phyloP scores from a whole-genome alignment of 1,140 invertebrate genomes.

The Drosophila murphyi region DNA sequence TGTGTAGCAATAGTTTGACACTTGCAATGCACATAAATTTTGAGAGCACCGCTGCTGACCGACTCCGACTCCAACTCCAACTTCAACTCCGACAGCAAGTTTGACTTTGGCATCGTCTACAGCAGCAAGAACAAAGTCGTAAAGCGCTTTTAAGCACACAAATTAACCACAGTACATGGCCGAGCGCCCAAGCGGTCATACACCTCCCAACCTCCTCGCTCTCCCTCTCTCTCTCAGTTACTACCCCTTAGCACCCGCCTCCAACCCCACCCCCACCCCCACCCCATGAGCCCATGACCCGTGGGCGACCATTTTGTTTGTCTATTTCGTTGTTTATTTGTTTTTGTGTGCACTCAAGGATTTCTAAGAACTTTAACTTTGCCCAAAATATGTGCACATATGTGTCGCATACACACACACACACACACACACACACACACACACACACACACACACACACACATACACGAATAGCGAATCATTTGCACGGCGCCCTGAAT shows the following conservation, averaged over 20 bases:
- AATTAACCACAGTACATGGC: slow-evolving; percentile 81
- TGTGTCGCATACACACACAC: slow-evolving; percentile 33
- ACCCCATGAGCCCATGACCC: background rate
- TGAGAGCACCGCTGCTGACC: slow-evolving; percentile 54
- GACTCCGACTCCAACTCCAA: slow-evolving; percentile 31
- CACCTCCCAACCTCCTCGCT: background rate
- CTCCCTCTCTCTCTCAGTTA: background rate
- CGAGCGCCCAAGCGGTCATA: slow-evolving; percentile 52
- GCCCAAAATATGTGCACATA: slow-evolving; percentile 65
- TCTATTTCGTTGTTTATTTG: slow-evolving; percentile 83
- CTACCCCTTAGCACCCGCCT: background rate
- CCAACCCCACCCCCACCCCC: no score
- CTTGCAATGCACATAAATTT: slow-evolving; percentile 82
- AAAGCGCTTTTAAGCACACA: slow-evolving; percentile 83
- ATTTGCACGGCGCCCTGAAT: slow-evolving; percentile 47
- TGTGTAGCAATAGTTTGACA: slow-evolving; percentile 74
- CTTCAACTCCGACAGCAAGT: background rate
- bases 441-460: slow-evolving; percentile 20
- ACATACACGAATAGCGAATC: background rate
- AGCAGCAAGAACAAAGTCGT: slow-evolving; percentile 61
- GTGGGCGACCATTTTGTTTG: slow-evolving; percentile 67
- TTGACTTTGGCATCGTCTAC: background rate
- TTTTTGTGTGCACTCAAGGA: slow-evolving; percentile 83
- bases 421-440: slow-evolving; percentile 11
- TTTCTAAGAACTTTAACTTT: slow-evolving; percentile 83